Conservation (phyloP, 1,140 invertebrate species). For the Drosophila triauraria region DNA sequence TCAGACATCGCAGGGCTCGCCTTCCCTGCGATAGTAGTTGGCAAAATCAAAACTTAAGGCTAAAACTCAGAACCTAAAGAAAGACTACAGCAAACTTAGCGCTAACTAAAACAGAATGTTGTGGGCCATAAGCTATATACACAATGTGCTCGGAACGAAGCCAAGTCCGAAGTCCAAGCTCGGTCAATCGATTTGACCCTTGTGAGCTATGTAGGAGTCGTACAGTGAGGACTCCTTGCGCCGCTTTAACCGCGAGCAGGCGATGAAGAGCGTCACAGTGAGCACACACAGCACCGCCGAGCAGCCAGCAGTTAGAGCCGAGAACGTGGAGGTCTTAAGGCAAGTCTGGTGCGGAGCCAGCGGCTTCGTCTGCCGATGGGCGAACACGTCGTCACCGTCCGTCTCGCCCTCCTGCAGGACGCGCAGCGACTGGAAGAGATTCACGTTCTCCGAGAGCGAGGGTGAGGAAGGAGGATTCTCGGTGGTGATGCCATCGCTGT, state of each 20-base stretch:
- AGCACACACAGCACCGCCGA: slow-evolving; percentile 90
- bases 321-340: slow-evolving; percentile 90
- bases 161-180: background rate
- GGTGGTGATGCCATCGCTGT: slow-evolving; percentile 48
- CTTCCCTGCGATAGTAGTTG: slow-evolving; percentile 11
- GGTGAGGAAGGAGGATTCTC: slow-evolving; percentile 66
- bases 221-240: slow-evolving; percentile 79
- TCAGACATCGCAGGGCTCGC: background rate
- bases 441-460: slow-evolving; percentile 92
- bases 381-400: slow-evolving; percentile 87
- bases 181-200: slow-evolving; percentile 84
- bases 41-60: slow-evolving; percentile 30
- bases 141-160: slow-evolving; percentile 41
- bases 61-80: slow-evolving; percentile 47
- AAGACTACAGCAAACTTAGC: slow-evolving; percentile 46
- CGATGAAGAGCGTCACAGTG: slow-evolving; percentile 89
- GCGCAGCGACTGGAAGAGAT: slow-evolving; percentile 94
- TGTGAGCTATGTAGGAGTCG: slow-evolving; percentile 81
- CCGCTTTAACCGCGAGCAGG: slow-evolving; percentile 89
- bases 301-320: slow-evolving; percentile 89
- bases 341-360: slow-evolving; percentile 88
- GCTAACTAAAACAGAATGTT: slow-evolving; percentile 54
- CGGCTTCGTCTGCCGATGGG: slow-evolving; percentile 73
- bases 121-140: slow-evolving; percentile 62
- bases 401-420: slow-evolving; percentile 94